These are phyloP conservation scores for Ammospiza nelsoni DNA, from an alignment of 2,113 vertebrate genomes.

Conservation along the genomic window DNA sequence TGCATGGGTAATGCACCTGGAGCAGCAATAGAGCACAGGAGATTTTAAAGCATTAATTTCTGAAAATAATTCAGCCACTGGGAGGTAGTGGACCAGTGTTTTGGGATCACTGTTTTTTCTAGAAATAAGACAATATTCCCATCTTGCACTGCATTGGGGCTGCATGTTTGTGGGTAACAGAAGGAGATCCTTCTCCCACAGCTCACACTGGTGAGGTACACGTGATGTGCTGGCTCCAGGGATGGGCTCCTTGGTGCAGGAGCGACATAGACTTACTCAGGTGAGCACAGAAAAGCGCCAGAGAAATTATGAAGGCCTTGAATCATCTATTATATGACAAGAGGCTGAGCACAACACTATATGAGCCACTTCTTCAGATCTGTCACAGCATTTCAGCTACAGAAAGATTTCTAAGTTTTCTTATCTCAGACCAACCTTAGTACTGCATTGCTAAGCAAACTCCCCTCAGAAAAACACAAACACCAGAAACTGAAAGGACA, in stretches of 20 bases:
- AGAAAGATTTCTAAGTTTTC: not conserved
- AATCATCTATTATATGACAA: not conserved
- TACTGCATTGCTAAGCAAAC: not conserved
- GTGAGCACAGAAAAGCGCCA: not conserved
- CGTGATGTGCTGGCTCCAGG: not conserved
- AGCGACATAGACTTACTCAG: not conserved
- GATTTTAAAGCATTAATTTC: not conserved
- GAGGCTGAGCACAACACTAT: not conserved
- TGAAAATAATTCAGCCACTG: not conserved
- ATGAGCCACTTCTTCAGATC: not conserved
- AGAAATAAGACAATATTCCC: not conserved
- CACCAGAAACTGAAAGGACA: not conserved
- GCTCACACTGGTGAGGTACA: not conserved
- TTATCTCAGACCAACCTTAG: not conserved
- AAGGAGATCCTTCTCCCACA: not conserved
- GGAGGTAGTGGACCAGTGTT: not conserved
- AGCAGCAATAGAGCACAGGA: not conserved
- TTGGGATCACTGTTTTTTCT: not conserved
- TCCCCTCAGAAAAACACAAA: not conserved
- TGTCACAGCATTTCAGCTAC: not conserved
- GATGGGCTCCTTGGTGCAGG: not conserved
- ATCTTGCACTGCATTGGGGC: not conserved
- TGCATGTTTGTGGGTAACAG: not conserved
- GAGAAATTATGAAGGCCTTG: not conserved
- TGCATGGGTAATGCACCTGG: fast-evolving